Evolutionary conservation across 2,888 invertebrate genomes (phyloP).

Genomic region (Patella pellucida): DNA sequence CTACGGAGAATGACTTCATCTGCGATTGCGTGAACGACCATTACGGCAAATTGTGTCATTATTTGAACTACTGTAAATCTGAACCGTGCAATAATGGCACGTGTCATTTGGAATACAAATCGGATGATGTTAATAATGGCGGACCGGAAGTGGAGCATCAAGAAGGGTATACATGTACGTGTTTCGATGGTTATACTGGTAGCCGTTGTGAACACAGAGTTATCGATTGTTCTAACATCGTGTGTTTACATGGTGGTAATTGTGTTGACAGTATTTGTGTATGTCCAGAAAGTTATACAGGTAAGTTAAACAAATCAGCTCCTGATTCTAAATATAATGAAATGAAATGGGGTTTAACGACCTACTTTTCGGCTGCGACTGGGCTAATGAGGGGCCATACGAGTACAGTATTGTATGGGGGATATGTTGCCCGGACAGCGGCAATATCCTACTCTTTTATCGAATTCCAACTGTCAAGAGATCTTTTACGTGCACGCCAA

Average conservation of each 20-base stretch:
- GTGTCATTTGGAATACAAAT: constrained; percentile 7
- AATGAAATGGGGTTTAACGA: too few species aligned
- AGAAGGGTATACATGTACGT: constrained; percentile 40
- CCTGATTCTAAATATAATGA: too few species aligned
- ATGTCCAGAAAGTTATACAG: constrained; percentile 25
- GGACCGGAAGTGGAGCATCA: neutral
- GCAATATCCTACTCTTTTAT: too few species aligned
- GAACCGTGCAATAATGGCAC: constrained; percentile 15
- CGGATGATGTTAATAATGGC: neutral
- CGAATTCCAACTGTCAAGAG: too few species aligned
- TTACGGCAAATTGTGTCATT: constrained; percentile 38
- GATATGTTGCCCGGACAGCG: too few species aligned
- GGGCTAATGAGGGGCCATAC: too few species aligned
- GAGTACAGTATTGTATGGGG: too few species aligned
- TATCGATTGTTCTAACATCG: constrained; percentile 38
- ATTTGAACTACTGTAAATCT: constrained; percentile 15
- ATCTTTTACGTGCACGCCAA: too few species aligned
- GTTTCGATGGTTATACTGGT: constrained; percentile 40
- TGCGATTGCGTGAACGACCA: constrained; percentile 41
- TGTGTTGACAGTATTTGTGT: constrained; percentile 35
- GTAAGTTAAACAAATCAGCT: neutral
- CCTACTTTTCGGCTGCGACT: too few species aligned
- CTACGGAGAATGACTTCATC: constrained; percentile 29
- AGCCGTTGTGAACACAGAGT: constrained; percentile 48
- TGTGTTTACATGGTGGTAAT: constrained; percentile 49